Conservation (phyloP, 2,888 invertebrate genomes). For the Ischnura elegans region DNA sequence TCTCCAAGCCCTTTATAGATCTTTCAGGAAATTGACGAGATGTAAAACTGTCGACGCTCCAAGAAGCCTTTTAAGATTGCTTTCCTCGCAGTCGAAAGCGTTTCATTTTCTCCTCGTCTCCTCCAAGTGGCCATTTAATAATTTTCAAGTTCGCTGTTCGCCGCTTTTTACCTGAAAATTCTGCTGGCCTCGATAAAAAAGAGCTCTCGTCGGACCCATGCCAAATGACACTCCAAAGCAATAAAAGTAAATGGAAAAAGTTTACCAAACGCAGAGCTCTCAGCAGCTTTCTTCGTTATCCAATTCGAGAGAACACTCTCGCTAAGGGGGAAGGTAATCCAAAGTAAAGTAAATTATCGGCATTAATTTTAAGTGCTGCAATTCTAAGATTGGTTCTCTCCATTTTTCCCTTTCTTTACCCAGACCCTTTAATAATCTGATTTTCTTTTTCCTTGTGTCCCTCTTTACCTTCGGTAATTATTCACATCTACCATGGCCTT, state of each 20-base stretch:
- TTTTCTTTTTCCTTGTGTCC: too few species aligned
- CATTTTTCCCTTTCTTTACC: too few species aligned
- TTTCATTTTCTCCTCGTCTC: not conserved
- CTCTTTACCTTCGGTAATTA: too few species aligned
- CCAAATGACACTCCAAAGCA: not conserved
- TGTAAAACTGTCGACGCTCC: not conserved
- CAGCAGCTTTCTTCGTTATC: too few species aligned
- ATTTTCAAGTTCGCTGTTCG: constrained; percentile 14
- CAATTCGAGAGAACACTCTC: too few species aligned
- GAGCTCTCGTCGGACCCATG: not conserved
- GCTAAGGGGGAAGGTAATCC: too few species aligned
- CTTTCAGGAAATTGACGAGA: constrained; percentile 1
- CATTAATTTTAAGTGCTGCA: too few species aligned
- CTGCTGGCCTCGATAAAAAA: not conserved
- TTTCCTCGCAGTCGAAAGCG: not conserved
- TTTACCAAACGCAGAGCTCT: too few species aligned
- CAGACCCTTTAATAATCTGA: too few species aligned
- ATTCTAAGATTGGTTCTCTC: too few species aligned
- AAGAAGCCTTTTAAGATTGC: constrained; percentile 7
- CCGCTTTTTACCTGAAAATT: not conserved
- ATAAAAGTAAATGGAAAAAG: constrained; percentile 20
- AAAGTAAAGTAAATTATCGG: too few species aligned
- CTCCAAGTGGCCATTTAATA: not conserved
- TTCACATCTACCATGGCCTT: too few species aligned
- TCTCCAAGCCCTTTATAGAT: not conserved